Conservation (phyloP, 2,113 vertebrate genomes). For the Rostratula benghalensis region DNA sequence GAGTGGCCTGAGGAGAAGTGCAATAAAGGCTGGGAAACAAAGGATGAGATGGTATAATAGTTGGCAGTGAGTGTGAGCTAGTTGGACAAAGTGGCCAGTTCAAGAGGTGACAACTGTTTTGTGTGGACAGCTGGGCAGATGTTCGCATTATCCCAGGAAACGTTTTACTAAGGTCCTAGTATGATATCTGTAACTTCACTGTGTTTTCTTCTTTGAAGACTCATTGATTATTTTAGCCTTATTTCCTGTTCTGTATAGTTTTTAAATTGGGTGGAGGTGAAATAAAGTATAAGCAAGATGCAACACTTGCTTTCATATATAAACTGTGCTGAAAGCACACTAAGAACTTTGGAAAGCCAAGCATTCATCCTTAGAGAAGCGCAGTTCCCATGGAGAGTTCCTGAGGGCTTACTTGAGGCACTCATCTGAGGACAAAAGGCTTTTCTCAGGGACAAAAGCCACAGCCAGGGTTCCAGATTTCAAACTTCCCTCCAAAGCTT, state of each 20-base stretch:
- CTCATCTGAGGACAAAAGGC: neutral
- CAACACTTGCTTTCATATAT: neutral
- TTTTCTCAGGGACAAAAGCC: neutral
- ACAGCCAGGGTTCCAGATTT: neutral
- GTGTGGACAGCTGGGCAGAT: neutral
- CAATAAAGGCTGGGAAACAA: neutral
- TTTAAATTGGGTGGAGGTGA: neutral
- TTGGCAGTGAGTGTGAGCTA: accelerated
- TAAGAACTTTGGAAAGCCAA: neutral
- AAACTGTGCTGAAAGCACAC: neutral
- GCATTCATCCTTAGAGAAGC: neutral
- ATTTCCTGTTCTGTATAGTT: neutral
- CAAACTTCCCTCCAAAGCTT: neutral
- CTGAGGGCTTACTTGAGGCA: neutral
- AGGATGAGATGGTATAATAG: neutral
- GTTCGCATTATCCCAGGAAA: neutral
- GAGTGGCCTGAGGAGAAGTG: neutral
- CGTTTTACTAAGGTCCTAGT: neutral
- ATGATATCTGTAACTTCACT: neutral
- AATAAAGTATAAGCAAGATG: neutral
- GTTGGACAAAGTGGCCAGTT: neutral
- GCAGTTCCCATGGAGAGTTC: neutral
- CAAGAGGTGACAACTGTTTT: neutral
- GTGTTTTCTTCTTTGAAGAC: neutral
- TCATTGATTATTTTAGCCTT: neutral